phyloP scores from a whole-genome alignment of 1,140 invertebrate species.

The Drosophila serrata region DNA sequence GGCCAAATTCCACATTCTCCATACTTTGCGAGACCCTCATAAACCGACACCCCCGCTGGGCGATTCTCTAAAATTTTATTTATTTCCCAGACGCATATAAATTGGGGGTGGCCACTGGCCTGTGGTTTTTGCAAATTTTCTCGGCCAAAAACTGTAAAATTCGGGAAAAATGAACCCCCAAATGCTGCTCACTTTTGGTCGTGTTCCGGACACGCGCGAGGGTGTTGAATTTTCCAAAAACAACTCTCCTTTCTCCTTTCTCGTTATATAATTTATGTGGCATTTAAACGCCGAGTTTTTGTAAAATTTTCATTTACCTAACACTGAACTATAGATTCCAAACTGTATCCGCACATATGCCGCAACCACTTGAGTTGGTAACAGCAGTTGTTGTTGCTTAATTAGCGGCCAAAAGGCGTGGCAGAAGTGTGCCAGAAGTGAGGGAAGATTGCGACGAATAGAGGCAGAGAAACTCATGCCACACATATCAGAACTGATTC shows the following conservation, averaged over 20 bases:
- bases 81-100: conserved; percentile 11
- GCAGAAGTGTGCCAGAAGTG: conserved; percentile 67
- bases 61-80: conserved; percentile 57
- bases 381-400: conserved; percentile 61
- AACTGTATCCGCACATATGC: conserved; percentile 56
- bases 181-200: conserved; percentile 56
- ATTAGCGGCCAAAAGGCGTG: conserved; percentile 62
- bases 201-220: conserved; percentile 42
- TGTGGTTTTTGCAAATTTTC: conserved; percentile 65
- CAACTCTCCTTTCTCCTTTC: conserved; percentile 7
- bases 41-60: conserved; percentile 50
- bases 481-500: conserved; percentile 23
- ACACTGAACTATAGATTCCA: conserved; percentile 13
- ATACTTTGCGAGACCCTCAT: background rate
- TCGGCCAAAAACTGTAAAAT: conserved; percentile 64
- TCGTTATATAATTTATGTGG: conserved; percentile 76
- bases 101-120: conserved; percentile 27
- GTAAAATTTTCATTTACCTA: conserved; percentile 60
- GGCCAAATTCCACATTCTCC: conserved; percentile 6
- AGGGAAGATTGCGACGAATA: conserved; percentile 19
- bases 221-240: conserved; percentile 39
- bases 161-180: conserved; percentile 28
- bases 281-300: conserved; percentile 69
- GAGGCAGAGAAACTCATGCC: background rate
- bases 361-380: conserved; percentile 55